Percentiles rank a stretch among this genome's conserved stretches.
phyloP scores from a whole-genome alignment of 2,113 vertebrate genomes.

The Psilopogon haemacephalus region DNA sequence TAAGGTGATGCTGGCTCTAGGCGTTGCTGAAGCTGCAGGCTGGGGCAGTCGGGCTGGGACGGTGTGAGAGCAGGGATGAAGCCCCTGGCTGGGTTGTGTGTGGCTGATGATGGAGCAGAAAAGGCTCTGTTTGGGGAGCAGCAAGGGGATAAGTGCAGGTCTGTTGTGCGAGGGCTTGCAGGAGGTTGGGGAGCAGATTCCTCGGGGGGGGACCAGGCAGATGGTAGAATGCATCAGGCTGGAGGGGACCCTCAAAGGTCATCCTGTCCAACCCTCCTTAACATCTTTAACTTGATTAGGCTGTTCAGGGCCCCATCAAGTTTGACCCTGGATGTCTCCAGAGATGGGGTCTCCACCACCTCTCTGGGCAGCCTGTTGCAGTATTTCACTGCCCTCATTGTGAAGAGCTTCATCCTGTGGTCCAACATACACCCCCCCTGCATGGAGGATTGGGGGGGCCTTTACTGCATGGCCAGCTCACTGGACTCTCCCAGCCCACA shows the following conservation, averaged over 20 bases:
- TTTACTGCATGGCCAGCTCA: neutral
- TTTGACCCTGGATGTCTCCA: no score
- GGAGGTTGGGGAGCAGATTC: neutral
- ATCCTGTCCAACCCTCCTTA: no score
- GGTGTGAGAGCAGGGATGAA: neutral
- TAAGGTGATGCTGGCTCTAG: accelerated
- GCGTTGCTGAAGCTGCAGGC: accelerated
- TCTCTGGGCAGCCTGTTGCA: no score
- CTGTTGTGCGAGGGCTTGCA: neutral
- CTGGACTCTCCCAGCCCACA: neutral
- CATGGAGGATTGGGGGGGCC: accelerated
- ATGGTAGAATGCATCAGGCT: no score
- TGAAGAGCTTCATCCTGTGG: no score
- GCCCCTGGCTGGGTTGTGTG: accelerated
- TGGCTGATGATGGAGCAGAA: accelerated
- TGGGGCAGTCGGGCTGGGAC: neutral
- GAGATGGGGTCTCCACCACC: no score
- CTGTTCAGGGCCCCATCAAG: no score
- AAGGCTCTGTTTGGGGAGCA: neutral
- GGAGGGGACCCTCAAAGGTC: no score
- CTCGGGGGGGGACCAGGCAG: accelerated
- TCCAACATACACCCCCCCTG: neutral
- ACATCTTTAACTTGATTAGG: no score
- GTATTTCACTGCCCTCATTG: no score
- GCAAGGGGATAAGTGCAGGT: accelerated